Base-by-base conservation (phyloP, 2,888 invertebrate genomes). In the Ophion ventricosus region DNA sequence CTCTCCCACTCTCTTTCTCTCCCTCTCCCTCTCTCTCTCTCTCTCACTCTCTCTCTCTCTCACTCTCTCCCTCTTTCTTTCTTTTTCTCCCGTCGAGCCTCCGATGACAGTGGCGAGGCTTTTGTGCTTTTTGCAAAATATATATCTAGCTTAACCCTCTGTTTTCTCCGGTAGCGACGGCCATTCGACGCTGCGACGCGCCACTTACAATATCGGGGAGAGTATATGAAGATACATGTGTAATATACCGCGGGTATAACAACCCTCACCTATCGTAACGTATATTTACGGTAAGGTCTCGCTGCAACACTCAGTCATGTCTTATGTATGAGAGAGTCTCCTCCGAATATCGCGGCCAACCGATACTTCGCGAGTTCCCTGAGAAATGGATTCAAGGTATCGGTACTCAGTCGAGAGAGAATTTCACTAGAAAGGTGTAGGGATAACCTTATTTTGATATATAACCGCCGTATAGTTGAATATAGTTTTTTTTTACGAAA, bases 151-250 rank as follows among this genome's bases (percentile, higher is more conserved):
- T 63, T 14, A 54, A 61, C 57, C 43, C 40, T 59, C 79, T 26
- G 49, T 57, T 66, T 64, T 40, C 66, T 23, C n/a, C 43, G 49
- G 1, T 14, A 67, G 56, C 75, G 23, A 23, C 35, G 29, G 43
- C 43, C 57, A 66, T 66, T 59, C 61, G 49, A 43, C 73, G 59
- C 43, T 76, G 56, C 76, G 77, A 63, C 74, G 69, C 63, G 76
- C 80, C 63, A 83, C 76, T 80, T 76, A 67, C 77, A 77, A 73
- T 80, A 80, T 84, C 77, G 73, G 73, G 20, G 80, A 73, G 80
- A 49, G 35, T 83, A 59, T 73, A 83, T 72, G 77, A 80, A 80
- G 83, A 59, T 82, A 82, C 74, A 59, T 72, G 26, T 20, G 54
- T 63, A 79, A 79, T 79, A 80, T 74, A 66, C 75, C 70, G 25